A percentile compares a stretch with the other conserved stretches of the same genome.
Evolutionary conservation across 1,140 invertebrate species (phyloP).

Genomic region (Sinonovacula constricta): DNA sequence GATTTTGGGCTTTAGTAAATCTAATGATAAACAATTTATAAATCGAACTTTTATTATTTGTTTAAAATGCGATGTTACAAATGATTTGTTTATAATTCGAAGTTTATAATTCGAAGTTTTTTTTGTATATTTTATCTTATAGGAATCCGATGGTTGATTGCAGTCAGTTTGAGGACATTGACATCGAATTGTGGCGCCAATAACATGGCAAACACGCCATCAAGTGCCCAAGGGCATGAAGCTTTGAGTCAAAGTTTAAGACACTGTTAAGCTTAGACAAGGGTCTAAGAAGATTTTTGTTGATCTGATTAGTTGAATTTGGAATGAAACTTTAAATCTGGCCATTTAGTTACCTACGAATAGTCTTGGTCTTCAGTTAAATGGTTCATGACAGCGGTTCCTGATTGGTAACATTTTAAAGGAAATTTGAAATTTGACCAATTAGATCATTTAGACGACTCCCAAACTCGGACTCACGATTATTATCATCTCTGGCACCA

Average conservation of each 20-base stretch:
- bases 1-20: too few species aligned
- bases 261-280: background rate
- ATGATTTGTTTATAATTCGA: too few species aligned
- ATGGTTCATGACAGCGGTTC: background rate
- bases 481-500: too few species aligned
- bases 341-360: background rate
- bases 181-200: conserved; percentile 21
- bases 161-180: conserved; percentile 28
- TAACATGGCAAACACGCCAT: background rate
- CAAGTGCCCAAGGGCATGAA: background rate
- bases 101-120: too few species aligned
- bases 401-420: too few species aligned
- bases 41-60: too few species aligned
- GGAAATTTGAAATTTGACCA: too few species aligned
- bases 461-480: too few species aligned
- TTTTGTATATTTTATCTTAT: too few species aligned
- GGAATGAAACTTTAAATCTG: background rate
- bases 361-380: background rate
- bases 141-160: conserved; percentile 43
- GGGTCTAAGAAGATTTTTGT: background rate
- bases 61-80: too few species aligned
- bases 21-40: too few species aligned
- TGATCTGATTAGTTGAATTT: background rate
- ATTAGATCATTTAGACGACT: too few species aligned
- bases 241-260: background rate